Base-by-base conservation (phyloP, 2,888 invertebrate species). In the Autographa pulchrina region DNA sequence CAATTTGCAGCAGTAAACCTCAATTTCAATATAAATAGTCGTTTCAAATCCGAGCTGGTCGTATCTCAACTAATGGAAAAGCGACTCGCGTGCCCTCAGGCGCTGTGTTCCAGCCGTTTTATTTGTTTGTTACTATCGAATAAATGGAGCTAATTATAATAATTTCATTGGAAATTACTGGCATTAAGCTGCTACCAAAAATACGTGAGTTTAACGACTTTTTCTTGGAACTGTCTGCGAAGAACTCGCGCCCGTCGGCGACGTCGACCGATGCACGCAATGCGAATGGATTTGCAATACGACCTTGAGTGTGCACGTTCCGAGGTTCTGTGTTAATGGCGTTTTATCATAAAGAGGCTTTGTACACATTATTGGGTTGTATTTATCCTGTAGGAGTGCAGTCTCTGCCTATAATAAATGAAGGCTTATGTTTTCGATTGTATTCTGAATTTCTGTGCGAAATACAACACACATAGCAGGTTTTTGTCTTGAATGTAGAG, bases 171-270 rank as follows among this genome's bases (percentile, higher is more conserved):
- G 87, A 93, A 95, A 96, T 96, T 93, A 96, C 95, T 93, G 93
- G 94, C 93, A 96, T 96, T 96, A 96, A 92, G 92, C 90, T 93
- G 96, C 96, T 96, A 96, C 96, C 96, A 95, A 96, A 96, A 93
- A 94, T 95, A 95, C 94, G 93, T 94, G 93, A 94, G 92, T 94
- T 95, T 95, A 96, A 96, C 95, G 94, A 96, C 89, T 93, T 93
- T 92, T 96, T 95, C 96, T 93, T 87, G 92, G 96, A 96, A 95
- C 86, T 91, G 91, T 91, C 91, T 87, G 90, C 77, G 81, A 86
- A 86, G 91, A 91, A 88, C 85, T 85, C 84, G 84, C 82, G 76
- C 86, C 93, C 91, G 91, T 78, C 89, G 92, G 92, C 92, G 88
- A 80, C 85, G 88, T 85, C 85, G 82, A 85, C 86, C 83, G 87